Conservation (phyloP, 2,113 vertebrate genomes). For the Actenoides hombroni region DNA sequence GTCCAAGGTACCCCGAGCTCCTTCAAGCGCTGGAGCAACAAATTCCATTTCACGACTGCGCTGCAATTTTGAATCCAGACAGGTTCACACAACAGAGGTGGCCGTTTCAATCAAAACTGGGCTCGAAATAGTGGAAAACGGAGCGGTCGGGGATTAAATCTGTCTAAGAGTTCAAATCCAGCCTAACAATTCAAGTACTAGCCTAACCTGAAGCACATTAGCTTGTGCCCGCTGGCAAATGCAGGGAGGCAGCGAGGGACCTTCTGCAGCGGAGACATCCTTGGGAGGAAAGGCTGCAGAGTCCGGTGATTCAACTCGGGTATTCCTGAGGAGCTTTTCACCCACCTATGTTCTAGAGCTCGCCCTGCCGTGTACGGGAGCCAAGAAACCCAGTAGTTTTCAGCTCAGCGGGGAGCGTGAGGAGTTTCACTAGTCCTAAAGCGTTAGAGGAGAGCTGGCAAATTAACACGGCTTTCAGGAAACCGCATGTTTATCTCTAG, state of each 20-base stretch:
- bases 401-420: not conserved
- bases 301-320: not conserved
- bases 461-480: slow-evolving; percentile 45
- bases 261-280: not conserved
- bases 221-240: too few species aligned
- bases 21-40: too few species aligned
- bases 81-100: too few species aligned
- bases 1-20: too few species aligned
- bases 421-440: not conserved
- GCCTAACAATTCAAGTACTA: not conserved
- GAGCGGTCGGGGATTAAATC: not conserved
- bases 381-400: not conserved
- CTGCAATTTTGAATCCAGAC: not conserved
- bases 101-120: not conserved
- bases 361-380: not conserved
- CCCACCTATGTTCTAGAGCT: not conserved
- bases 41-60: not conserved
- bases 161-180: not conserved
- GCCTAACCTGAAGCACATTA: not conserved
- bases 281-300: not conserved
- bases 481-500: slow-evolving; percentile 64
- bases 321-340: not conserved
- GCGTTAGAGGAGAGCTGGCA: not conserved
- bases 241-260: not conserved
- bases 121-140: not conserved